These are phyloP conservation scores for Apeira syringaria DNA, from an alignment of 2,888 invertebrate species.

Conservation along the genomic window DNA sequence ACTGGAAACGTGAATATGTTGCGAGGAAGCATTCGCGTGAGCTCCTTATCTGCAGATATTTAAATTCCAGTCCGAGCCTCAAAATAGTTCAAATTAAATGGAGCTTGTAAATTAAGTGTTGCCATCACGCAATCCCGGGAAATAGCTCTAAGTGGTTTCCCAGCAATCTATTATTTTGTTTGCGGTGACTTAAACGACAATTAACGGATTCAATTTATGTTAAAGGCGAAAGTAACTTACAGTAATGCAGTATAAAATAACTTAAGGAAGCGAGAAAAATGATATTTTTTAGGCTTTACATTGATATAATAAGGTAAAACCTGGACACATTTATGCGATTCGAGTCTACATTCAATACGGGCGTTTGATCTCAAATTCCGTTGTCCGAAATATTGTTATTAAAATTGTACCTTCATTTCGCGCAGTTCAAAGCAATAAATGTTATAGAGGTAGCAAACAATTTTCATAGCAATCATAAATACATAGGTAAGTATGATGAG, in stretches of 20 bases:
- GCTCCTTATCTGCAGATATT: constrained; percentile 78
- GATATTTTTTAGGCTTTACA: no score
- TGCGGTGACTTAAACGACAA: constrained; percentile 42
- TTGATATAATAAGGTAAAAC: no score
- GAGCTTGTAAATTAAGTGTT: constrained; percentile 81
- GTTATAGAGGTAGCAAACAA: constrained; percentile 24
- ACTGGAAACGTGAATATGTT: constrained; percentile 35
- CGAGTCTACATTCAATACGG: constrained; percentile 5
- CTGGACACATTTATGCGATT: neutral
- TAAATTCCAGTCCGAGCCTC: constrained; percentile 69
- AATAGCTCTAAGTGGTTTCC: constrained; percentile 77
- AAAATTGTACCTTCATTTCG: constrained; percentile 20
- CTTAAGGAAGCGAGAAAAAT: no score
- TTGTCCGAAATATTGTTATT: constrained; percentile 16
- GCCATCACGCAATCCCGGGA: constrained; percentile 79
- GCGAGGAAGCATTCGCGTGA: constrained; percentile 69
- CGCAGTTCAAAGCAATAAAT: constrained; percentile 23
- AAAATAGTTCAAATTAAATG: constrained; percentile 76
- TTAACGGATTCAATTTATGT: constrained; percentile 17
- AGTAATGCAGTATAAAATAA: no score
- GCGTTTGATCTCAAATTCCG: constrained; percentile 15
- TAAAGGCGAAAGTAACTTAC: constrained; percentile 2
- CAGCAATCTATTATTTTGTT: constrained; percentile 64
- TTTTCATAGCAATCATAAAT: constrained; percentile 46
- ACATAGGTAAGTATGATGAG: constrained; percentile 57